A percentile compares a stretch with the other conserved stretches of the same genome.
Conservation (phyloP, 2,113 vertebrate genomes). For the Desmodus rotundus region DNA sequence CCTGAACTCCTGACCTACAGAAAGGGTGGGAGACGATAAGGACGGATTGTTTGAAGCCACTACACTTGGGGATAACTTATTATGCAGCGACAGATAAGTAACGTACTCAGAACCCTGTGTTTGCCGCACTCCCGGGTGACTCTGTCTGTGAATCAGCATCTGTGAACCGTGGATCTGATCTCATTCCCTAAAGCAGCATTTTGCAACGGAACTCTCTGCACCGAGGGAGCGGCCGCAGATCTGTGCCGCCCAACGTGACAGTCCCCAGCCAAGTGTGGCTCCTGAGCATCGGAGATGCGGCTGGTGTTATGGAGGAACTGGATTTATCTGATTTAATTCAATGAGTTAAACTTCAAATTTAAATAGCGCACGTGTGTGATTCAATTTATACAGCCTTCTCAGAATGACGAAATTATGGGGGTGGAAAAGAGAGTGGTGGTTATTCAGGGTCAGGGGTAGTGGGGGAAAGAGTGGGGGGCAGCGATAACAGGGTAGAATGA, state of each 20-base stretch:
- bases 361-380: background rate
- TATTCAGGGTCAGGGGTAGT: background rate
- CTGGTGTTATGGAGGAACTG: background rate
- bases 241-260: accelerated
- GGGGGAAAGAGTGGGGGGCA: background rate
- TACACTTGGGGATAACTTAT: background rate
- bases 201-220: background rate
- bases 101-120: background rate
- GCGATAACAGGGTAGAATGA: background rate
- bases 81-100: background rate
- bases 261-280: background rate
- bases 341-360: background rate
- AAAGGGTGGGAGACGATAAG: background rate
- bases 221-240: accelerated
- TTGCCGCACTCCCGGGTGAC: background rate
- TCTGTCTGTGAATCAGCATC: background rate
- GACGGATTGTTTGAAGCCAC: background rate
- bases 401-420: background rate
- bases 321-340: background rate
- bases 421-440: background rate
- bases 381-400: background rate
- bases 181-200: background rate
- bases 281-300: background rate
- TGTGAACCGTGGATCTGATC: background rate
- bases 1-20: background rate